Conservation (phyloP, 2,797 vertebrate species). For the Enteromius argenteus region DNA sequence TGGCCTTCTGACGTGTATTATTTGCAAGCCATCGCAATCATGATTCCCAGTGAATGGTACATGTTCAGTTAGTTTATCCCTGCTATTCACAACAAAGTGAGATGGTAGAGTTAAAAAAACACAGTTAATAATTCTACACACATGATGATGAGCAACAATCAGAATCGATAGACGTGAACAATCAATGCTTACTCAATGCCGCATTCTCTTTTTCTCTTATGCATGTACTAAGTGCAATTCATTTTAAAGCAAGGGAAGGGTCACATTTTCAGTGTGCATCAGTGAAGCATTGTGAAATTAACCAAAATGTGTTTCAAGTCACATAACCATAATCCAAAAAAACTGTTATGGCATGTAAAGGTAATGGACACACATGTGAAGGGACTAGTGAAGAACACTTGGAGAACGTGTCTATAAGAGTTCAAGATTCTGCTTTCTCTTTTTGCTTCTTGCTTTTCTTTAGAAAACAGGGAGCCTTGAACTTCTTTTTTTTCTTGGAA, state of each 20-base stretch:
- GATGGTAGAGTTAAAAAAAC: conserved; percentile 60
- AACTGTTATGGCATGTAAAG: conserved; percentile 58
- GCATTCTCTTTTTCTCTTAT: conserved; percentile 67
- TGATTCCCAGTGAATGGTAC: not conserved
- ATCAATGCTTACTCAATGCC: conserved; percentile 66
- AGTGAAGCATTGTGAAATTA: conserved; percentile 52
- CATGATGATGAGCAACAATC: conserved; percentile 69
- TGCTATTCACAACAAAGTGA: conserved; percentile 42
- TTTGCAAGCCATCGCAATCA: conserved; percentile 51
- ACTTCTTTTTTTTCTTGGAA: conserved; percentile 99
- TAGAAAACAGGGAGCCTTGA: conserved; percentile 96
- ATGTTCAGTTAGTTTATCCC: conserved; percentile 13
- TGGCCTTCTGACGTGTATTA: conserved; percentile 42
- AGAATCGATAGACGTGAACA: conserved; percentile 67
- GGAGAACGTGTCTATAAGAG: conserved; percentile 28
- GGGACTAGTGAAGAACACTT: conserved; percentile 47
- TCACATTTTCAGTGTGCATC: conserved; percentile 52
- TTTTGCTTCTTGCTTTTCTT: conserved; percentile 96
- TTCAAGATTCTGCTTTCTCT: conserved; percentile 92
- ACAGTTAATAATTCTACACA: conserved; percentile 64
- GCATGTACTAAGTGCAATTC: conserved; percentile 68
- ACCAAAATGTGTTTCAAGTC: conserved; percentile 41
- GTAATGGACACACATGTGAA: conserved; percentile 63
- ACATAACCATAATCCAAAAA: conserved; percentile 55
- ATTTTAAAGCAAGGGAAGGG: conserved; percentile 54